These are phyloP conservation scores for Protodeltote pygarga DNA, from an alignment of 2,888 invertebrate species.

Conservation along the genomic window DNA sequence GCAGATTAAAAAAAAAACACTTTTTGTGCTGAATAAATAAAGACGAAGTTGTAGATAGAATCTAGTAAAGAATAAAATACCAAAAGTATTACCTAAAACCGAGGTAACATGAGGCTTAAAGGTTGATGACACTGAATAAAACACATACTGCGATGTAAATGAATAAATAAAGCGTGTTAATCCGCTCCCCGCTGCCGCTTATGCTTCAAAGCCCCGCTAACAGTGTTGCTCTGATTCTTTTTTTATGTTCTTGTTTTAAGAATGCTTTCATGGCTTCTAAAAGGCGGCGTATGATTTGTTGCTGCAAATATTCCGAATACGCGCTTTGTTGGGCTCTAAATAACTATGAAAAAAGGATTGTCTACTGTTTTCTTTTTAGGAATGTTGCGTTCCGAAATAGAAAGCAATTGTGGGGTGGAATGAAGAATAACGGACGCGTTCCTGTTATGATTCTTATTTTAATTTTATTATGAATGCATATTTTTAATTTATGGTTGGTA, in stretches of 20 bases:
- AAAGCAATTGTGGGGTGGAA: conserved; percentile 36
- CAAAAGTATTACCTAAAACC: too few species aligned
- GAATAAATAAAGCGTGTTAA: background rate
- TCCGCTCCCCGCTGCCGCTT: conserved; percentile 38
- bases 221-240: conserved; percentile 58
- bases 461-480: conserved; percentile 6
- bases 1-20: too few species aligned
- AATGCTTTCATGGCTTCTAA: conserved; percentile 76
- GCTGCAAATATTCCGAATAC: conserved; percentile 71
- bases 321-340: conserved; percentile 51
- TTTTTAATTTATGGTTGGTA: background rate
- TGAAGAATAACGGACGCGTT: conserved; percentile 30
- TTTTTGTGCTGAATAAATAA: too few species aligned
- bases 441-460: conserved; percentile 11
- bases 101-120: too few species aligned
- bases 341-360: conserved; percentile 42
- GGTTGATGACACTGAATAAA: too few species aligned
- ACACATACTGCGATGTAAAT: too few species aligned
- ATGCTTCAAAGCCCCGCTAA: conserved; percentile 23
- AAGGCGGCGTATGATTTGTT: conserved; percentile 78
- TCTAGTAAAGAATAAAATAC: too few species aligned
- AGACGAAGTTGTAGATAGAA: too few species aligned
- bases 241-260: conserved; percentile 68
- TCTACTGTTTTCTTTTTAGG: conserved; percentile 41
- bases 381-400: conserved; percentile 38